These are phyloP conservation scores for Ectemnius continuus DNA, from an alignment of 2,888 invertebrate genomes.

Conservation along the genomic window DNA sequence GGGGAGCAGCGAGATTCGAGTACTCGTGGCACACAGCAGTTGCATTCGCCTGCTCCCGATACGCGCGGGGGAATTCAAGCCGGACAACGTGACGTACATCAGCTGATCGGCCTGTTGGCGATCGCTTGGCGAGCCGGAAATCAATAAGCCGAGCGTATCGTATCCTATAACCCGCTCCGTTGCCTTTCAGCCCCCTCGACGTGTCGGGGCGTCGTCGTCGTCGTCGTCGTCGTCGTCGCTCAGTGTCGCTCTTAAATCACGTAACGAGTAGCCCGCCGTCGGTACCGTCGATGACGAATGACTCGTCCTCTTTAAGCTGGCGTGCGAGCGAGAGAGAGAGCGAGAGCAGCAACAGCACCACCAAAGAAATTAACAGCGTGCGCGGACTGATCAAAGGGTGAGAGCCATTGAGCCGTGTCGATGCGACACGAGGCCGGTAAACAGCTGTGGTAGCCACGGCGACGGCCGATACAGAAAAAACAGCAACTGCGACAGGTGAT, in stretches of 20 bases:
- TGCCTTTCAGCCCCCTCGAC: neutral
- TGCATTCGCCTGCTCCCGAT: neutral
- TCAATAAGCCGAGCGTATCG: conserved; percentile 6
- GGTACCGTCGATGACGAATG: no score
- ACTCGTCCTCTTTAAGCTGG: neutral
- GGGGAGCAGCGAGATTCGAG: neutral
- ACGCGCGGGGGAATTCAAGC: no score
- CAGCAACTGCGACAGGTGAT: no score
- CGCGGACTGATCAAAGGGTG: no score
- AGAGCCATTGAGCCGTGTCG: no score
- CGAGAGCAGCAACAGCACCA: no score
- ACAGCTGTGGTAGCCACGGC: no score
- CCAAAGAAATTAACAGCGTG: no score
- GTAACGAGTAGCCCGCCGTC: neutral
- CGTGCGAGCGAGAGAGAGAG: neutral
- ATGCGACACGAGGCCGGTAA: no score
- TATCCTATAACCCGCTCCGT: conserved; percentile 1
- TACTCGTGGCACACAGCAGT: neutral
- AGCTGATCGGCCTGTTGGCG: neutral
- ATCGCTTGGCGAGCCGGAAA: neutral
- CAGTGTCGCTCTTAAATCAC: conserved; percentile 1
- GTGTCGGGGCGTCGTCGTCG: neutral
- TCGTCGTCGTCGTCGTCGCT: no score
- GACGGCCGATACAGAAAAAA: no score
- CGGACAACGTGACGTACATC: neutral